Evolutionary conservation across 2,797 vertebrate species (phyloP), one percentile per base, ranked within the genome.

Genomic region (Eremophila alpestris): DNA sequence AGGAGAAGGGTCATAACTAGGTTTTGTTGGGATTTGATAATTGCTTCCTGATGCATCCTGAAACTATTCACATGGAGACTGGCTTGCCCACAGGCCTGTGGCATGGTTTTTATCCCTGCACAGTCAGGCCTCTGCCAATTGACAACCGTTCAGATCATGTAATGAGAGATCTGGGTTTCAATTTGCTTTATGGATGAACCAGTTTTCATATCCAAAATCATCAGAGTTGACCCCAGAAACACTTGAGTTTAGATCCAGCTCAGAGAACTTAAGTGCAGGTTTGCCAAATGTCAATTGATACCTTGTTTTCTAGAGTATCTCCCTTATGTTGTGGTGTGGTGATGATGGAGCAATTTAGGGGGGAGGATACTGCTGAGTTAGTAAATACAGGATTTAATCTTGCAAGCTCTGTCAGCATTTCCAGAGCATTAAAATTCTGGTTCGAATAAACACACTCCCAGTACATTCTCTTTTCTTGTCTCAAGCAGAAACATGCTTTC

Each of bases 391-490:
- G 64, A 70, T 84, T 90, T 90, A 90, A 88, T 93, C 80, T 94
- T 91, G 77, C 38, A 71, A 70, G 16, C 56, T 89, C 60, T 87
- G 70, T 89, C 93, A 94, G 83, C 83, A 13, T 83, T 94, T 96
- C 60, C 89, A 54, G 23, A 84, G 24, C 49, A 55, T 86, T 90
- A 88, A 81, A 76, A 77, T 91, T 79, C 52, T 83, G 51, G 10
- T 93, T 95, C 64, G 68, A 20, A 87, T 83, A 96, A 96, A 96
- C 80, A 94, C 38, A 46, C 70, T 95, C 82, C 77, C 48, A 76
- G n/a, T 64, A 70, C 52, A 90, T 36, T 81, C 70, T 86, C 29
- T 78, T 89, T 49, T 54, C 29, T 56, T 82, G 36, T 90, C 74
- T 62, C 41, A 84, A 77, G 60, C 80, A 90, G 74, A 77, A 91